These are phyloP conservation scores for Pantherophis alleghaniensis DNA, from an alignment of 2,797 vertebrate genomes.

Conservation along the genomic window DNA sequence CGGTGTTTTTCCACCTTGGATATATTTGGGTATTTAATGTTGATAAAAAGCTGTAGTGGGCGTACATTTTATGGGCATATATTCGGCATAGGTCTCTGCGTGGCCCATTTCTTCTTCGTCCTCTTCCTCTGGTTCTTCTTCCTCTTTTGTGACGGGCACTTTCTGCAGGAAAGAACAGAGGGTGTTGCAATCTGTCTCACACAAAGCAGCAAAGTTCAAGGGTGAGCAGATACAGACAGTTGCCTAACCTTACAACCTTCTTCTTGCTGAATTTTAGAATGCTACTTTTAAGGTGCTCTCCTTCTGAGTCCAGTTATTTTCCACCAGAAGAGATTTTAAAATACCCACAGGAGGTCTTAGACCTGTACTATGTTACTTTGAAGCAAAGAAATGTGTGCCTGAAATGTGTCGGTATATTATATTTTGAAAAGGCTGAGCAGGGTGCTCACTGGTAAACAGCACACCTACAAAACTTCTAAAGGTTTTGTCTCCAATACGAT, in stretches of 20 bases:
- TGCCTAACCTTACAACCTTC: not conserved
- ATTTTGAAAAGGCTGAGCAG: not conserved
- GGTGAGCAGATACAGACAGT: not conserved
- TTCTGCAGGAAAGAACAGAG: slow-evolving; percentile 73
- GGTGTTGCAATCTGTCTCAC: slow-evolving; percentile 3
- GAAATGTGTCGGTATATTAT: not conserved
- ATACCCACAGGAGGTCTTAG: not conserved
- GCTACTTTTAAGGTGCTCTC: not conserved
- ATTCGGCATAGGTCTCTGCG: slow-evolving; percentile 97
- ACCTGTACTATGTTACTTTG: not conserved
- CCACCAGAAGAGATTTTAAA: not conserved
- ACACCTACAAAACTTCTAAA: not conserved
- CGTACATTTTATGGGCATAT: slow-evolving; percentile 98
- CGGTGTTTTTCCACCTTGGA: not conserved
- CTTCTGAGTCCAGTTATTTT: not conserved
- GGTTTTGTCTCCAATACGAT: not conserved
- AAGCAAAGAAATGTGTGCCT: not conserved
- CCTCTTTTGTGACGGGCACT: slow-evolving; percentile 86
- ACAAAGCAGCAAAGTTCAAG: not conserved
- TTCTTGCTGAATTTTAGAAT: not conserved
- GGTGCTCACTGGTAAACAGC: not conserved
- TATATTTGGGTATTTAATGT: not conserved
- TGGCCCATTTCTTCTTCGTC: slow-evolving; percentile 98
- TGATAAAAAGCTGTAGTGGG: not conserved
- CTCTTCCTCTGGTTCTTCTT: slow-evolving; percentile 96